Base-by-base conservation (phyloP, 2,888 invertebrate species). In the Acanthosepion pharaonis region DNA sequence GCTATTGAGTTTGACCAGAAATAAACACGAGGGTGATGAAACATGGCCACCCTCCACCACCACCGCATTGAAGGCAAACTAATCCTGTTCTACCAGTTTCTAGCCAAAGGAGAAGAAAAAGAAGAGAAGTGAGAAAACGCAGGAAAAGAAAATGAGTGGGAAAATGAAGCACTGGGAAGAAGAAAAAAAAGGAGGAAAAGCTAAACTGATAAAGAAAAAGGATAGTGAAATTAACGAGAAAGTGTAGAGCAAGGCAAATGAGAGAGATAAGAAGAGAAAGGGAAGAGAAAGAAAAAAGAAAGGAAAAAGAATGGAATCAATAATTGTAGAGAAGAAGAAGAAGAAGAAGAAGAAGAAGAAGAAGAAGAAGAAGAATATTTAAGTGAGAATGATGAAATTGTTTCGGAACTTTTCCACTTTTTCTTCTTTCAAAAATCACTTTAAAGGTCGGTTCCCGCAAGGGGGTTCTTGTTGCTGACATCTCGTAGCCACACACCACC, bases 1-100 rank as follows among this genome's bases (percentile, higher is more conserved):
- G 78, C 78, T 78, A 78, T 78, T 78, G 78, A 78, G 78, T 78
- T 78, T 78, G 78, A 78, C 78, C 78, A 78, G 78, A 78, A 78
- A 78, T 78, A 78, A 78, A 78, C 78, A n/a, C 78, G 78, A 78
- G 78, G 78, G 78, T 78, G 78, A 78, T 78, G 78, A 78, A 33
- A 78, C 78, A 78, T 78, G 78, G n/a, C n/a, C n/a, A 1, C 33
- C 78, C n/a, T n/a, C 20, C 78, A 9, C n/a, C 78, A 78, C n/a
- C n/a, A 33, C 78, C 78, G 33, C n/a, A 78, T 78, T 18, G n/a
- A 78, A 33, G 78, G 33, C n/a, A 33, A 78, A 78, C 33, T 78
- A 78, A 78, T 78, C 78, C n/a, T 78, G 33, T 78, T n/a, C 78
- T 78, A n/a, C n/a, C n/a, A 78, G 78, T 78, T 78, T 78, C 2